phyloP scores from a whole-genome alignment of 2,113 vertebrate genomes.

The Tinamus guttatus region DNA sequence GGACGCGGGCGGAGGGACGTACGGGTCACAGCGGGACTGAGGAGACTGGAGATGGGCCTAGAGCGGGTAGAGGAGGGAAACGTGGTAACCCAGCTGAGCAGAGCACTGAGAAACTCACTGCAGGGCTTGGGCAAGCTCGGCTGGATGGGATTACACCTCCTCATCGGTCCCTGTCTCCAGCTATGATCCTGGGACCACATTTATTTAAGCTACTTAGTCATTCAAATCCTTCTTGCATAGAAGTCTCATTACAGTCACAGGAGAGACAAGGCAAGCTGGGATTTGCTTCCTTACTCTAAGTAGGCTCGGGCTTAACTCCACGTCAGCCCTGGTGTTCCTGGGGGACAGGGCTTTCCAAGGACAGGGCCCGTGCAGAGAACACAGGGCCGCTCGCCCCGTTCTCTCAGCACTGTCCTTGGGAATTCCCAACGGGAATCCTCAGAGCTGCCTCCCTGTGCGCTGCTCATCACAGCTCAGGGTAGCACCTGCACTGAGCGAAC shows the following conservation, averaged over 20 bases:
- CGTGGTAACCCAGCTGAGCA: background rate
- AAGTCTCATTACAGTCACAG: slow-evolving; percentile 53
- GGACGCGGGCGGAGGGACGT: rapidly evolving
- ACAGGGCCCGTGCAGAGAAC: rapidly evolving
- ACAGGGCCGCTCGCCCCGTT: rapidly evolving
- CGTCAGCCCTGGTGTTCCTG: background rate
- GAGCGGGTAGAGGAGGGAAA: background rate
- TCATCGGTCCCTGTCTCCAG: background rate
- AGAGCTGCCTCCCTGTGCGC: background rate
- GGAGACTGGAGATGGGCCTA: background rate
- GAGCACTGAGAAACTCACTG: background rate
- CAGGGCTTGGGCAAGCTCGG: background rate
- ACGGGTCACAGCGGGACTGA: background rate
- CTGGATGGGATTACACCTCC: background rate
- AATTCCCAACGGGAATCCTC: background rate
- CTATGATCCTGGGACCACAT: background rate
- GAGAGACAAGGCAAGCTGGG: slow-evolving; percentile 7
- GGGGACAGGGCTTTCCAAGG: background rate
- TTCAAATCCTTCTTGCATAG: slow-evolving; percentile 39
- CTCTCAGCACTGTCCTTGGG: background rate
- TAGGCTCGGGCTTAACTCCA: background rate
- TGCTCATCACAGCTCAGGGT: no score
- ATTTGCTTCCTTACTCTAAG: slow-evolving; percentile 6
- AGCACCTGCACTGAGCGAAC: background rate
- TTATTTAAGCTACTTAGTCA: slow-evolving; percentile 58